Conservation (phyloP, 1,140 invertebrate species). For the Campoletis sonorensis region DNA sequence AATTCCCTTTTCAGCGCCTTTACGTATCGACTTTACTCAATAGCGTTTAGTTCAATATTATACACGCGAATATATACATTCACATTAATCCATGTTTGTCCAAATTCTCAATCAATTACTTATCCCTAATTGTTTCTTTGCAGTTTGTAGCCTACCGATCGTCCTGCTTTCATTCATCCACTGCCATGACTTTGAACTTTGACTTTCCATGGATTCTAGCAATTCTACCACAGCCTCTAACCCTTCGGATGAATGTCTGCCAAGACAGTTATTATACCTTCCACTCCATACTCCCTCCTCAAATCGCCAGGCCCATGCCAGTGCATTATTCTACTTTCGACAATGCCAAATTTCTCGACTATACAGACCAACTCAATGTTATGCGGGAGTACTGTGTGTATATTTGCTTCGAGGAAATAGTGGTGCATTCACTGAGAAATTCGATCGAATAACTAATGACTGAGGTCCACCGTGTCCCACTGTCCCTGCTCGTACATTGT, state of each 20-base stretch:
- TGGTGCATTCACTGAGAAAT: constrained; percentile 24
- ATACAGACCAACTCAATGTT: constrained; percentile 14
- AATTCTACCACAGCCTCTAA: background rate
- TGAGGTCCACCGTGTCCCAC: background rate
- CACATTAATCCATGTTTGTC: constrained; percentile 40
- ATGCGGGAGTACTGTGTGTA: constrained; percentile 34
- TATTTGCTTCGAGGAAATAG: constrained; percentile 26
- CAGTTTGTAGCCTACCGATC: constrained; percentile 27
- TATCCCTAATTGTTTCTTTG: constrained; percentile 67
- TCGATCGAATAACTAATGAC: constrained; percentile 34
- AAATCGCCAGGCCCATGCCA: background rate
- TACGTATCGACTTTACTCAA: constrained; percentile 13
- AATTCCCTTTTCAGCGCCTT: constrained; percentile 10
- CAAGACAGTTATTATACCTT: background rate
- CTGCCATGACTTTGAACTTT: constrained; percentile 29
- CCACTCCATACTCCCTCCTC: background rate
- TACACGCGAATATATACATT: background rate
- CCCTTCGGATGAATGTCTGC: background rate
- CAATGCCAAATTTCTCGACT: constrained; percentile 30
- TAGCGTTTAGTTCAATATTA: background rate
- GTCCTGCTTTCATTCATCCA: background rate
- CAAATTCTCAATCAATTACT: constrained; percentile 68
- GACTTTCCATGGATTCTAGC: constrained; percentile 16
- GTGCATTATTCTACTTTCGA: constrained; percentile 35
- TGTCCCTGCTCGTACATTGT: background rate